These are phyloP conservation scores for Penaeus indicus DNA, from an alignment of 1,140 invertebrate genomes.

Conservation along the genomic window DNA sequence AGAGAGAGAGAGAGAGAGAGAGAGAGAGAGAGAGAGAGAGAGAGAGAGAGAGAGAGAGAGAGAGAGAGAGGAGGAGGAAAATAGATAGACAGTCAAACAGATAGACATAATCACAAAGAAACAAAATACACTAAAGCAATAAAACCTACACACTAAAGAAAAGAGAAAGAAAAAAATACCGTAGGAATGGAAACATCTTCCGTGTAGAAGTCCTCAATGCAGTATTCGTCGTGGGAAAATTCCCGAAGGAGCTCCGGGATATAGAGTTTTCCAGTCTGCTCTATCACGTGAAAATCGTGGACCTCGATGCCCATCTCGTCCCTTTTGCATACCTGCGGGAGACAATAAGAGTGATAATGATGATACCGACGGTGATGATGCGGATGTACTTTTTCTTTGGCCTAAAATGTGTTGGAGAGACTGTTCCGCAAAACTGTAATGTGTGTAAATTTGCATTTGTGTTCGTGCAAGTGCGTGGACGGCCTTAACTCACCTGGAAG, in stretches of 20 bases:
- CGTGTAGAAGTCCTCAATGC: constrained; percentile 55
- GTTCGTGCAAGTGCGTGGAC: neutral
- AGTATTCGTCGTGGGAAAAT: constrained; percentile 54
- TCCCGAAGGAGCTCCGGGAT: constrained; percentile 43
- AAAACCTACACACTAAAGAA: no score
- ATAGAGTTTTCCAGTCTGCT: constrained; percentile 45
- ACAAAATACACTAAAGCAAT: no score
- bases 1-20: no score
- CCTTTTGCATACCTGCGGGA: constrained; percentile 42
- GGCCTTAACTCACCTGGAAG: constrained; percentile 54
- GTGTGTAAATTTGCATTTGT: neutral
- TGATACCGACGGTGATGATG: no score
- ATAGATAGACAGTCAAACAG: no score
- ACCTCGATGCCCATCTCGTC: constrained; percentile 57
- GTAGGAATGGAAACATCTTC: constrained; percentile 37
- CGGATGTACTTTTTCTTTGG: no score
- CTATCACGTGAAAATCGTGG: constrained; percentile 45
- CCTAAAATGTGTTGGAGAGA: no score
- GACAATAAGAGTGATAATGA: no score
- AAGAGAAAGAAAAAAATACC: neutral
- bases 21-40: no score
- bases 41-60: no score
- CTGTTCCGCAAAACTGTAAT: neutral
- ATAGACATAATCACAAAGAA: no score
- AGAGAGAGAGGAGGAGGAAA: no score